Base-by-base conservation (phyloP, 2,888 invertebrate species). In the Oxytorus armatus region DNA sequence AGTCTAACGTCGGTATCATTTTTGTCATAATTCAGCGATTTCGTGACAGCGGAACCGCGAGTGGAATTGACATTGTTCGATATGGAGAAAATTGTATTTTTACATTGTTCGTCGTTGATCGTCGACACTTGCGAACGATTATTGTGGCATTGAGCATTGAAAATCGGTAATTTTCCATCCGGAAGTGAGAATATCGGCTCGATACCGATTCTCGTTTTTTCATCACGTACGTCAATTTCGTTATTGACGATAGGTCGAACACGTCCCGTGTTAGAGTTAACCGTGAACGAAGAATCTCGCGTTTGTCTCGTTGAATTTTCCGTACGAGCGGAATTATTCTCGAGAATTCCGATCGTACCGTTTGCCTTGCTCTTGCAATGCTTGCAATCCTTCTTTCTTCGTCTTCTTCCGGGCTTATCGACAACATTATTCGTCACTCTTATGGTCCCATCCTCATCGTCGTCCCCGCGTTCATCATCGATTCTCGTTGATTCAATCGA, bases 321-420 rank as follows among this genome's bases (percentile, higher is more conserved):
- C 4, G 14, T 11, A 18, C 29, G 53, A 5, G 16, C 18, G 14
- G 63, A 0, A 10, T 33, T 5, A 42, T 51, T 29, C 25, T 63
- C 73, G 8, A 25, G 29, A 3, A 18, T 36, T 11, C 14, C 47
- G 8, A 10, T 36, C 36, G 36, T 36, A 1, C 36, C 36, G n/a
- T 23, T 11, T 1, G 53, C 72, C 53, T 85, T 86, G 59, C 65
- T 84, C 39, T 85, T 88, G 77, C 91, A 91, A 55, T 90, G 90
- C 63, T 90, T 92, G 80, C 91, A 91, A 75, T 91, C 91, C 77
- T 90, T 90, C 74, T 91, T 92, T 59, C 86, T 83, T 7, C 92
- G 86, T 25, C 89, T 84, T 2, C 80, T 49, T 1, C 69, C 74
- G 0, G 77, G 16, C n/a, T 59, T 76, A 14, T 76, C 81, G 47